Evolutionary conservation across 2,888 invertebrate genomes (phyloP), one percentile per base, ranked within the genome.

Genomic region (Xanthia icteritia): DNA sequence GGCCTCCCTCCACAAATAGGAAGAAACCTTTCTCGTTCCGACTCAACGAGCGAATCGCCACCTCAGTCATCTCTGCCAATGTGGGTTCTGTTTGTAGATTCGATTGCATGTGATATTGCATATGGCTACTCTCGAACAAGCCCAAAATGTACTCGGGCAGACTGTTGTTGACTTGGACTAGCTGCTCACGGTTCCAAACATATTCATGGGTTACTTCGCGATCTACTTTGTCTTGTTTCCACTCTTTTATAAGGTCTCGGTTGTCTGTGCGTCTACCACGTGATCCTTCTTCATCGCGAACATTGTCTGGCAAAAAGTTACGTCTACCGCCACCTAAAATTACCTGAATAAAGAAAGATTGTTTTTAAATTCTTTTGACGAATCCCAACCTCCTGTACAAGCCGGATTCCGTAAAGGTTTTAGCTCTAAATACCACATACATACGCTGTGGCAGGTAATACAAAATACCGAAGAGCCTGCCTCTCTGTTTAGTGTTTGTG

Each of bases 251-350:
- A 70, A 98, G 94, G 93, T 98, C 97, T 6, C 96, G 94, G 0
- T 97, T 97, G 90, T 98, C 98, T 6, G 93, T 88, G 67, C 97
- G 92, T 2, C 89, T 85, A 0, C 97, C 97, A 0, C 27, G 48
- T 1, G 91, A 88, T 1, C 96, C 96, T 81, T 97, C 97, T 45
- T 95, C 97, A 91, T 97, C 98, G 31, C 85, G 86, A 0, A 87
- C 88, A 3, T 92, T 92, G 20, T 93, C 96, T 0, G 97, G 97
- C 27, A 97, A 90, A 85, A 98, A 97, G 78, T 97, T 97, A 13
- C 94, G 93, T 45, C 98, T 95, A 2, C 98, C 98, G 0, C 98
- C 98, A 0, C 98, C 98, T 79, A 98, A 92, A 65, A 98, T 97
- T 0, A 98, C 97, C 97, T 97, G 83, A 85, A 71, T 23, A 39